Base-by-base conservation (phyloP, 2,113 vertebrate species). In the Lamprotornis superbus region DNA sequence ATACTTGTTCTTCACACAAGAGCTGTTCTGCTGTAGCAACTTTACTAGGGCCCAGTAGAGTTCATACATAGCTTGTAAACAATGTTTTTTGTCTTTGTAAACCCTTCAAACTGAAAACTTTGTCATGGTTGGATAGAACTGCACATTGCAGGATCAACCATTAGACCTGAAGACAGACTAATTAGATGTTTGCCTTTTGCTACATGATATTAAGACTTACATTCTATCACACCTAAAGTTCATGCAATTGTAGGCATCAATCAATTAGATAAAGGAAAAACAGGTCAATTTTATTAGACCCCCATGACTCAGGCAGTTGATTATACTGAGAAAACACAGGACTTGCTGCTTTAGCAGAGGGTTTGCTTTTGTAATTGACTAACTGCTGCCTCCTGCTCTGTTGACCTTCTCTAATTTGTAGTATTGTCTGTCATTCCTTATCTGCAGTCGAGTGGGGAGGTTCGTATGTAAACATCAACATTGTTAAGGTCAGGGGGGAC, bases 321-420 rank as follows among this genome's bases (percentile, higher is more conserved):
- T 98, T 97, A 97, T 67, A 78, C 91, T 97, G 95, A 98, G 95
- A 96, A 97, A 96, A 97, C 93, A 97, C 91, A 90, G 94, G 40
- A 90, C 96, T 97, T 90, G 50, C 44, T 98, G 78, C 65, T 97
- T 95, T 86, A 95, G 89, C 22, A 17, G 64, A 94, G 74, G 55
- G 64, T 97, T 97, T 96, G 83, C 90, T 95, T 97, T 94, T 93
- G 69, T 92, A 96, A 95, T 97, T 93, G 71, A 97, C 97, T 97
- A 98, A 95, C 93, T 96, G 89, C 90, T 96, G 92, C 79, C 91
- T 97, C 82, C 90, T 96, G 75, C 95, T 97, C 96, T 97, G 75
- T 96, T 97, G 97, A 98, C 97, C 94, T 95, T 97, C 85, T 83
- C 90, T 98, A 97, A 97, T 97, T 97, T 96, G 93, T 97, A 93